Percentiles rank a stretch among this genome's conserved stretches.
Conservation (phyloP, 2,888 invertebrate genomes). For the Heliconius aoede region DNA sequence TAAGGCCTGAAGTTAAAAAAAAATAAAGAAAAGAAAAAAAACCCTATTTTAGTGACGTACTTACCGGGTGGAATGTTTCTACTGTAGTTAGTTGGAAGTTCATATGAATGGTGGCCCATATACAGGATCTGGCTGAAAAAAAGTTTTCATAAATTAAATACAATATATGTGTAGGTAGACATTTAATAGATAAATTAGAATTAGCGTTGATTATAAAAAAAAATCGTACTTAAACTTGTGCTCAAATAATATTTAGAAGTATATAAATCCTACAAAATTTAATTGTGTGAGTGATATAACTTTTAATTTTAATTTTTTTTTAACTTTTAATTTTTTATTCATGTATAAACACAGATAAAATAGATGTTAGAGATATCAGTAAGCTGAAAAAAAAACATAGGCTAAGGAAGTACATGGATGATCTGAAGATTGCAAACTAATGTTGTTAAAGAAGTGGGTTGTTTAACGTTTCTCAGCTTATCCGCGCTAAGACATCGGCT, state of each 20-base stretch:
- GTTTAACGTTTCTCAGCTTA: constrained; percentile 25
- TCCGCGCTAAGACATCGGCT: constrained; percentile 30
- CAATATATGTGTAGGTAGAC: constrained; percentile 5
- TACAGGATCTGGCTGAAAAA: constrained; percentile 83
- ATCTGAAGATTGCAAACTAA: constrained; percentile 7
- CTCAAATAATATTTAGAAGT: too few relatives aligned
- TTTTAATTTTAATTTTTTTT: too few relatives aligned
- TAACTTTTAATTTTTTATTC: too few relatives aligned
- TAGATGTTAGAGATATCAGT: too few relatives aligned
- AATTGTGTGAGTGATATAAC: too few relatives aligned
- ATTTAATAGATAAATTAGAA: too few relatives aligned
- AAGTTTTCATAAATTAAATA: constrained; percentile 65
- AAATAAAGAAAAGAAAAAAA: neutral
- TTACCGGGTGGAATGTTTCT: constrained; percentile 82
- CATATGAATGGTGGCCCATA: constrained; percentile 78
- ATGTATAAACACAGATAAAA: too few relatives aligned
- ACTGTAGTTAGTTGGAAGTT: constrained; percentile 78
- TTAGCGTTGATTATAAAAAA: too few relatives aligned
- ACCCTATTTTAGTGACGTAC: constrained; percentile 47
- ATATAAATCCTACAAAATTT: too few relatives aligned
- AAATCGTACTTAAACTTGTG: too few relatives aligned
- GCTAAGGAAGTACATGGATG: neutral
- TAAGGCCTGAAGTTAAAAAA: too few relatives aligned
- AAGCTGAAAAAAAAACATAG: neutral
- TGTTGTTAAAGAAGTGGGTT: constrained; percentile 18